A percentile compares a stretch with the other conserved stretches of the same genome.
These are phyloP conservation scores for Nemotelus nigrinus DNA, from an alignment of 2,888 invertebrate species.

Conservation along the genomic window DNA sequence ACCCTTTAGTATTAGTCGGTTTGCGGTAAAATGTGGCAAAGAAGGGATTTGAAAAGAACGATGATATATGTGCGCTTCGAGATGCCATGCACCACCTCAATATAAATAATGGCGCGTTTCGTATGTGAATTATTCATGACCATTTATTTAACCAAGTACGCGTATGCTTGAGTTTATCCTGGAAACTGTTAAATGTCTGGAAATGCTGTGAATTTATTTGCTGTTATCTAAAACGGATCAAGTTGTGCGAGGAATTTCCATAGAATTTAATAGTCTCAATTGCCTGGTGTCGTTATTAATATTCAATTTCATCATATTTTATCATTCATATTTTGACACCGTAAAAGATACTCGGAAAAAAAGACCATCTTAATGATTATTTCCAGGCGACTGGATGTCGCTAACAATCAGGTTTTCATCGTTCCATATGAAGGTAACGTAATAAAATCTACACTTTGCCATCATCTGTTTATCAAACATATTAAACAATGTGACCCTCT, in stretches of 20 bases:
- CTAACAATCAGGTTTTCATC: too few species aligned
- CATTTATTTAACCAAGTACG: not conserved
- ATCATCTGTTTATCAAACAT: too few species aligned
- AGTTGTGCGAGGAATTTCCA: not conserved
- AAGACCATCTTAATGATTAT: too few species aligned
- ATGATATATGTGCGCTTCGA: slow-evolving; percentile 1
- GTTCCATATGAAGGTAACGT: too few species aligned
- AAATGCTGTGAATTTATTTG: slow-evolving; percentile 1
- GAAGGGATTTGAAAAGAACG: not conserved
- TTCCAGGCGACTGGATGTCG: too few species aligned
- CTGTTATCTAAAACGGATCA: not conserved
- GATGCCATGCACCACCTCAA: not conserved
- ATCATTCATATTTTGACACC: too few species aligned
- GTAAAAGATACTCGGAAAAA: too few species aligned
- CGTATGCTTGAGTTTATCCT: not conserved
- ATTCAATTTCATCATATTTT: too few species aligned
- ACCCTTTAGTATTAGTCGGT: not conserved
- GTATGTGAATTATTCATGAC: slow-evolving; percentile 22
- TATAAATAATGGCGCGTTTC: not conserved
- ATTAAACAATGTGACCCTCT: too few species aligned
- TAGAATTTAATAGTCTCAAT: not conserved
- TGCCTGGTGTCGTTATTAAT: too few species aligned
- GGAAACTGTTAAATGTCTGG: not conserved
- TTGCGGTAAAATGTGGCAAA: not conserved
- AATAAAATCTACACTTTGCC: too few species aligned